These are phyloP conservation scores for Chionis minor DNA, from an alignment of 2,113 vertebrate genomes.

Conservation along the genomic window DNA sequence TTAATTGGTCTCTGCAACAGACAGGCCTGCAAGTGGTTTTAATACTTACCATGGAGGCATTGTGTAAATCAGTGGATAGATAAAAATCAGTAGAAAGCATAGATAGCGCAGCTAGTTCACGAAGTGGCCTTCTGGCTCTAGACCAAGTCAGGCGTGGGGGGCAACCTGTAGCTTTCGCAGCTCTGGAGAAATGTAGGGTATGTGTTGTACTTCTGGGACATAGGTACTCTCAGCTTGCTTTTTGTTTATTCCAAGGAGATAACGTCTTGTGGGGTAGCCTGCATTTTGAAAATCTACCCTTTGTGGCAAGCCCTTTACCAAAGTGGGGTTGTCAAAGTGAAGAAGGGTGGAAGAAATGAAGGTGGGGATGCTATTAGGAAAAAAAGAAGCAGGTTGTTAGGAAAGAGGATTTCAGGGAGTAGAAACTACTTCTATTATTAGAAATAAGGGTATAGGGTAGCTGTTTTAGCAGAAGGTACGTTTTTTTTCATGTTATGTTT, in stretches of 20 bases:
- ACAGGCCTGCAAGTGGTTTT: background rate
- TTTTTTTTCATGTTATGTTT: background rate
- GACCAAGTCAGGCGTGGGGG: background rate
- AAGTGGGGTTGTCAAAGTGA: background rate
- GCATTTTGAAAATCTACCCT: background rate
- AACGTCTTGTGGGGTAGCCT: background rate
- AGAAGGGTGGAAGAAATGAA: background rate
- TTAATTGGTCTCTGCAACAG: constrained; percentile 32
- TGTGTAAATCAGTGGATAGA: background rate
- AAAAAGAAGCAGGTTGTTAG: background rate
- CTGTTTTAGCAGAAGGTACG: background rate
- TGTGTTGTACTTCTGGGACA: background rate
- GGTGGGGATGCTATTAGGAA: background rate
- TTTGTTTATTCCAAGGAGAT: background rate
- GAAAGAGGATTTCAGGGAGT: background rate
- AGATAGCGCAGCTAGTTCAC: background rate
- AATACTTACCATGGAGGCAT: background rate
- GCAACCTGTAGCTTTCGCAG: background rate
- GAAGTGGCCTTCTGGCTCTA: background rate
- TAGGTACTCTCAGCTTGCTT: background rate
- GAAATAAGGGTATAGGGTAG: background rate
- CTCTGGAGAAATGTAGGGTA: background rate
- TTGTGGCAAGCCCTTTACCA: background rate
- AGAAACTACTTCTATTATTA: background rate
- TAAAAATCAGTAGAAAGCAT: background rate